Base-by-base conservation (phyloP, 2,797 vertebrate species). In the Fratercula arctica region DNA sequence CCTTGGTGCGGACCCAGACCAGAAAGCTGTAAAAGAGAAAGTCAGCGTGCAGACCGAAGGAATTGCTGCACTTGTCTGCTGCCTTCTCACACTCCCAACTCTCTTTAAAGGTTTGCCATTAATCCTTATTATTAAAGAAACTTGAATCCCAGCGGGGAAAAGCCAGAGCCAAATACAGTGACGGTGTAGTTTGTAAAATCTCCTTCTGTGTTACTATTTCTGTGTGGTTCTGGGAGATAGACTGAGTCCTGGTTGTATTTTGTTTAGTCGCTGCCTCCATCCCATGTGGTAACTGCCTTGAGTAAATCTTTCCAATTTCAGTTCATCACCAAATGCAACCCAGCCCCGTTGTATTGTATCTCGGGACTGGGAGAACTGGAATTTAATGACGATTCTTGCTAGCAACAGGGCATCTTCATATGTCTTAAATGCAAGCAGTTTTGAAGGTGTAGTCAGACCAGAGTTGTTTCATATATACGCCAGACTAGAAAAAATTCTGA, bases 281-380 rank as follows among this genome's bases (percentile, higher is more conserved):
- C 94, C 94, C 80, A 33, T 96, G 94, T 82, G 89, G 73, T 82
- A 81, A 60, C 66, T 85, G 82, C 54, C 61, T 90, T 56, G 67
- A 45, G 82, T 86, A 84, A 93, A 90, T 77, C 87, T 59, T 85
- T 72, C 64, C 45, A 46, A 67, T 96, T 92, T 85, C 8, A 1
- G 61, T 79, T 48, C 73, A 72, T 78, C 72, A 72, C 28, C 9
- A 8, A n/a, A 35, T 46, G 57, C 41, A 78, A 2, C 61, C 53
- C 76, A 84, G 3, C 74, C 61, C 74, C 26, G 20, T 54, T 54
- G 46, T 78, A 12, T 51, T 94, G 50, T 82, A 69, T 85, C 59
- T 69, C 63, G 60, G 73, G 51, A 76, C 41, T 61, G 80, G 66
- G 68, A 93, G 80, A 93, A 88, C 82, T 60, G 45, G 73, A 89